phyloP scores from a whole-genome alignment of 2,113 vertebrate genomes.

The Rana temporaria region DNA sequence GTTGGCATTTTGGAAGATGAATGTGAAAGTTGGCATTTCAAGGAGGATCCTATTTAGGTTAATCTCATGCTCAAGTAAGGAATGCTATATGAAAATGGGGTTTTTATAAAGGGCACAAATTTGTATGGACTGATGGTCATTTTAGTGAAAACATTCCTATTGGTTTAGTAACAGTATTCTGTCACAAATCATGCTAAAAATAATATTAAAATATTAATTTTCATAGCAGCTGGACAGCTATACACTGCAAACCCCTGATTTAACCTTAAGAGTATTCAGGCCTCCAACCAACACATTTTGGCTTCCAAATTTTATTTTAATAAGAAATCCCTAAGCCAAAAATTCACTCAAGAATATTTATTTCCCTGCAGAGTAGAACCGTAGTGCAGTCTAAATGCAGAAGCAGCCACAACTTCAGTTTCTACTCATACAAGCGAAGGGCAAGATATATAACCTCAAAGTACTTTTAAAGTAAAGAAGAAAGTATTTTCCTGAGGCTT shows the following conservation, averaged over 20 bases:
- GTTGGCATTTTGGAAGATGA: no score
- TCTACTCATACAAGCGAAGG: neutral
- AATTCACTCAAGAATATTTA: slow-evolving; percentile 41
- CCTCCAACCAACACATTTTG: slow-evolving; percentile 34
- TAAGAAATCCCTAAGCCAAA: slow-evolving; percentile 43
- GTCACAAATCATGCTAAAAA: slow-evolving; percentile 26
- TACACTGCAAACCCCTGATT: slow-evolving; percentile 6
- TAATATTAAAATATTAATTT: slow-evolving; percentile 26
- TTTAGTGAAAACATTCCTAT: neutral
- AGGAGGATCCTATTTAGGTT: no score
- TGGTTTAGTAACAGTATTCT: neutral
- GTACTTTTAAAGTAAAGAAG: neutral
- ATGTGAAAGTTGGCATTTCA: no score
- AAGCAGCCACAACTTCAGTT: slow-evolving; percentile 2
- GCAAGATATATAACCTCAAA: slow-evolving; percentile 17
- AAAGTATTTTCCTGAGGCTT: slow-evolving; percentile 29
- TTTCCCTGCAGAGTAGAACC: slow-evolving; percentile 27
- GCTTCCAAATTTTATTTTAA: slow-evolving; percentile 32
- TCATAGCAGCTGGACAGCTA: slow-evolving; percentile 25
- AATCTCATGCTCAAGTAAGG: no score
- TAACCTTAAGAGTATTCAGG: slow-evolving; percentile 35
- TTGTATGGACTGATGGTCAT: no score
- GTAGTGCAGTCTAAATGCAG: neutral
- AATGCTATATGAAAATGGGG: no score
- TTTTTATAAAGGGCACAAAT: no score